A percentile compares a stretch with the other conserved stretches of the same genome.
Conservation (phyloP, 2,797 vertebrate genomes). For the Sphaeramia orbicularis region DNA sequence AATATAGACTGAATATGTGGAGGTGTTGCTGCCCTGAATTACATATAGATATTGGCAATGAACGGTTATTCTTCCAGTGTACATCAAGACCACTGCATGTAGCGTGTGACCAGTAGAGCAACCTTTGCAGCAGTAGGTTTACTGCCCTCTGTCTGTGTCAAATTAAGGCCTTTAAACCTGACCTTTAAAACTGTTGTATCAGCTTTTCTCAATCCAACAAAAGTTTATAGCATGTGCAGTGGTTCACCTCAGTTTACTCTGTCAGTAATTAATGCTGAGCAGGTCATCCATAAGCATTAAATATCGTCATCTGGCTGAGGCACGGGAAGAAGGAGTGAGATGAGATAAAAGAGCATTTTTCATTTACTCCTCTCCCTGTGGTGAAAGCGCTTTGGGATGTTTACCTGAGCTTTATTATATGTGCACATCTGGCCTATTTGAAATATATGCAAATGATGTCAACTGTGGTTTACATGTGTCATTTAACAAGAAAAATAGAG, state of each 20-base stretch:
- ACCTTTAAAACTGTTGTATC: conserved; percentile 63
- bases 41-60: no score
- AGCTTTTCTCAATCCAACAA: conserved; percentile 21
- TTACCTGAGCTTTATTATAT: conserved; percentile 38
- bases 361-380: conserved; percentile 38
- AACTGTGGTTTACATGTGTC: background rate
- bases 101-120: no score
- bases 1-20: no score
- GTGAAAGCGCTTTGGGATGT: conserved; percentile 30
- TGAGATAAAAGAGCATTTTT: conserved; percentile 64
- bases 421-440: conserved; percentile 29
- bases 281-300: conserved; percentile 44
- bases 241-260: conserved; percentile 46
- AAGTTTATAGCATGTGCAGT: conserved; percentile 18
- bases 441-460: conserved; percentile 6
- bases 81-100: background rate
- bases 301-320: conserved; percentile 55
- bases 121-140: background rate
- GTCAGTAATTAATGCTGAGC: conserved; percentile 47
- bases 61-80: background rate
- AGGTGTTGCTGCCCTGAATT: no score
- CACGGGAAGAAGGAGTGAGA: conserved; percentile 22
- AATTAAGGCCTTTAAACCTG: conserved; percentile 18
- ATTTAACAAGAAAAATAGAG: background rate
- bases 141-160: background rate